These are phyloP conservation scores for Caradrina clavipalpis DNA, from an alignment of 2,888 invertebrate genomes.

Conservation along the genomic window DNA sequence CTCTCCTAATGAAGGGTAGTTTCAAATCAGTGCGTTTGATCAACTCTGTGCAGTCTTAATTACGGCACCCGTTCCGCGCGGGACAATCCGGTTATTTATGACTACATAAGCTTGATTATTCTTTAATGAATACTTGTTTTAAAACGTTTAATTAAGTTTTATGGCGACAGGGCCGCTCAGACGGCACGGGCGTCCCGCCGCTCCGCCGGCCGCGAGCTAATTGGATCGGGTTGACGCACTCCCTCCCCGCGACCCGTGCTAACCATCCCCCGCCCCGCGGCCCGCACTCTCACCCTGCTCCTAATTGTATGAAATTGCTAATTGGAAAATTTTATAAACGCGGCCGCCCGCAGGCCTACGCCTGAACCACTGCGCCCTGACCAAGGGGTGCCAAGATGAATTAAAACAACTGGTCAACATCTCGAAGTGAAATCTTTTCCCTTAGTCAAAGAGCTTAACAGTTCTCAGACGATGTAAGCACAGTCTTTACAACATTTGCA, in stretches of 20 bases:
- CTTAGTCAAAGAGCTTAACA: slow-evolving; percentile 35
- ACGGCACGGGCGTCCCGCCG: slow-evolving; percentile 86
- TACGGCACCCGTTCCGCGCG: slow-evolving; percentile 90
- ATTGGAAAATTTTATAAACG: slow-evolving; percentile 91
- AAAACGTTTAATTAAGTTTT: slow-evolving; percentile 92
- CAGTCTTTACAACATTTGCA: background rate
- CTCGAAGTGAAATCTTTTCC: slow-evolving; percentile 49
- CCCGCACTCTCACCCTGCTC: slow-evolving; percentile 78
- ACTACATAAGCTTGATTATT: slow-evolving; percentile 92
- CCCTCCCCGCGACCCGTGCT: slow-evolving; percentile 76
- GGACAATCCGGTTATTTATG: slow-evolving; percentile 91
- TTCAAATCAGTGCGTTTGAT: slow-evolving; percentile 91
- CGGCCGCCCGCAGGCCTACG: slow-evolving; percentile 86
- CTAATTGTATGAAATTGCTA: slow-evolving; percentile 91
- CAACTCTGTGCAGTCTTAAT: slow-evolving; percentile 91
- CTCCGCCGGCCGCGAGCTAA: slow-evolving; percentile 90
- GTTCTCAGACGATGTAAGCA: slow-evolving; percentile 14
- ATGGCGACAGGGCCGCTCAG: slow-evolving; percentile 90
- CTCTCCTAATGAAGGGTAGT: slow-evolving; percentile 91
- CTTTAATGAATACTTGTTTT: slow-evolving; percentile 92
- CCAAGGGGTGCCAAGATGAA: slow-evolving; percentile 75
- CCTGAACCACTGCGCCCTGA: slow-evolving; percentile 73
- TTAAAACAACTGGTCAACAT: slow-evolving; percentile 74
- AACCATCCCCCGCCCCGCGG: slow-evolving; percentile 70
- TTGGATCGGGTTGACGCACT: slow-evolving; percentile 90